Percentiles rank a stretch among this genome's conserved stretches.
Evolutionary conservation across 1,140 invertebrate species (phyloP).

Genomic region (Caenorhabditis inopinata): DNA sequence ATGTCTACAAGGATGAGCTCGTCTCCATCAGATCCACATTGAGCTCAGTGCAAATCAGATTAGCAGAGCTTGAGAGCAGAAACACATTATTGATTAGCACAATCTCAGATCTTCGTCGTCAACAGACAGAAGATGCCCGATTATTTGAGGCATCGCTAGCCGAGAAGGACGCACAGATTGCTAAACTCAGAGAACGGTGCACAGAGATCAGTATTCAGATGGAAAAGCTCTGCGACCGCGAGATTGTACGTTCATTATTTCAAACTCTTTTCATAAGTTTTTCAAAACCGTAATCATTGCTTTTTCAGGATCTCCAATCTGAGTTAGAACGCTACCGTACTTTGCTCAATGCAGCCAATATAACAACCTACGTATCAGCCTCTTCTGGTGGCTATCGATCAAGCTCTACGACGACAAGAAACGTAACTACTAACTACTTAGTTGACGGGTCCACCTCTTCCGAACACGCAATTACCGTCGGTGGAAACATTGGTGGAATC

Average conservation of each 20-base stretch:
- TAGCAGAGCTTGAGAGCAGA: conserved; percentile 19
- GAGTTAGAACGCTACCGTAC: conserved; percentile 8
- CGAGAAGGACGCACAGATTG: background rate
- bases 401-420: background rate
- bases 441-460: background rate
- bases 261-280: no score
- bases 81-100: background rate
- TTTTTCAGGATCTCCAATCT: background rate
- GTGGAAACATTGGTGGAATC: background rate
- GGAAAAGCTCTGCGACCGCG: conserved; percentile 16
- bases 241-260: no score
- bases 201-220: conserved; percentile 31
- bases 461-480: background rate
- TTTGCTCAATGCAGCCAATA: background rate
- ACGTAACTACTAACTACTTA: background rate
- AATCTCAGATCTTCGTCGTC: background rate
- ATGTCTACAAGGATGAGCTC: background rate
- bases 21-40: background rate
- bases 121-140: background rate
- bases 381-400: background rate
- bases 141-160: conserved; percentile 1
- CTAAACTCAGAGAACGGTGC: background rate
- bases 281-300: no score
- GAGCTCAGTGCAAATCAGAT: background rate
- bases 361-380: background rate